A percentile compares a stretch with the other conserved stretches of the same genome.
Evolutionary conservation across 2,113 vertebrate genomes (phyloP).

Genomic region (Cynopterus brachyotis): DNA sequence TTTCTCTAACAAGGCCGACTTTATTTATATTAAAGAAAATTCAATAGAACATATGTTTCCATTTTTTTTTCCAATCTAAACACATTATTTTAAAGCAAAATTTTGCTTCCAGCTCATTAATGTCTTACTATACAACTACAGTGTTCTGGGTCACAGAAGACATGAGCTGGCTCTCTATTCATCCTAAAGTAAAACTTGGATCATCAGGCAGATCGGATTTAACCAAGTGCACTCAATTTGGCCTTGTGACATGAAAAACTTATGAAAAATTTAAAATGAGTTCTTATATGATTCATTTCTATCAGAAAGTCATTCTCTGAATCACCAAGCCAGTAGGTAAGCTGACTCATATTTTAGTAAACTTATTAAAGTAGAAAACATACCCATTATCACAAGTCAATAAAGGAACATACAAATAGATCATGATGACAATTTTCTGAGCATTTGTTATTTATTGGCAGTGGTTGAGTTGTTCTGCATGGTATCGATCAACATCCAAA

Average conservation of each 20-base stretch:
- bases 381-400: background rate
- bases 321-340: constrained; percentile 36
- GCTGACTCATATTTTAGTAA: constrained; percentile 32
- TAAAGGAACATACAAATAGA: background rate
- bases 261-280: constrained; percentile 32
- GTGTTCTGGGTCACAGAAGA: background rate
- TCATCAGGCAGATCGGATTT: constrained; percentile 10
- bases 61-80: background rate
- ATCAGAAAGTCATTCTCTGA: constrained; percentile 46
- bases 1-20: background rate
- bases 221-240: background rate
- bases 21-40: constrained; percentile 24
- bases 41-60: background rate
- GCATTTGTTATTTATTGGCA: constrained; percentile 33
- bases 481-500: background rate
- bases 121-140: background rate
- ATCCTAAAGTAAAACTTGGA: background rate
- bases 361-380: constrained; percentile 3
- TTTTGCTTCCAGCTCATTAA: background rate
- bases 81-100: constrained; percentile 34
- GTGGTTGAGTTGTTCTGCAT: background rate
- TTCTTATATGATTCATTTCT: constrained; percentile 36
- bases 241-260: background rate
- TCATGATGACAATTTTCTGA: background rate
- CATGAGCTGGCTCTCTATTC: background rate